Conservation (phyloP, 2,888 invertebrate species). For the Apeira syringaria region DNA sequence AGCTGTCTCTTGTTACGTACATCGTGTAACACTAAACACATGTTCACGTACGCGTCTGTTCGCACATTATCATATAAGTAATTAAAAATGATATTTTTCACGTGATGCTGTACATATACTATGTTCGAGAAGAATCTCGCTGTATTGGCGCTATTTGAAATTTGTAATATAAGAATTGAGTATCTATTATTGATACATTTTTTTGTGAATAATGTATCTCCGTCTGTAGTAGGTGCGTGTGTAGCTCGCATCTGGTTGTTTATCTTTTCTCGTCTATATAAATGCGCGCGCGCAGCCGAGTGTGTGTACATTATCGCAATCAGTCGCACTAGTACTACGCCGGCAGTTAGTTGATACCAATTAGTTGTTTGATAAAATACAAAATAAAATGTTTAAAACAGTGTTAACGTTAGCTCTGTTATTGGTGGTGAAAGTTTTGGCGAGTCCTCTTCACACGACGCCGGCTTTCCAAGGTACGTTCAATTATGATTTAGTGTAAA, state of each 20-base stretch:
- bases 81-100: slow-evolving; percentile 4
- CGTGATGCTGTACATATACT: background rate
- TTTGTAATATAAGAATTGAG: background rate
- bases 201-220: background rate
- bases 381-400: slow-evolving; percentile 43
- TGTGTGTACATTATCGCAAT: slow-evolving; percentile 38
- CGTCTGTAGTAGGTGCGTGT: background rate
- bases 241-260: slow-evolving; percentile 37
- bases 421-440: slow-evolving; percentile 39
- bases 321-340: slow-evolving; percentile 25
- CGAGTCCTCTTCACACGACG: slow-evolving; percentile 37
- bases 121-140: too few relatives aligned
- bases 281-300: slow-evolving; percentile 33
- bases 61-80: background rate
- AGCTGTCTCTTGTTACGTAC: too few relatives aligned
- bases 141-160: too few relatives aligned
- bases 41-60: background rate
- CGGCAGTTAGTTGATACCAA: slow-evolving; percentile 23
- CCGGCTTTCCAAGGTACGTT: slow-evolving; percentile 39
- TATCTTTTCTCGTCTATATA: slow-evolving; percentile 52
- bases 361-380: slow-evolving; percentile 17
- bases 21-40: too few relatives aligned
- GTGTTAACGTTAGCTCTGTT: slow-evolving; percentile 46
- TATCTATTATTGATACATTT: too few relatives aligned
- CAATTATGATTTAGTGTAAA: too few relatives aligned